phyloP scores from a whole-genome alignment of 92 coral and sea anemone species.

The Isaurus tuberculatus region DNA sequence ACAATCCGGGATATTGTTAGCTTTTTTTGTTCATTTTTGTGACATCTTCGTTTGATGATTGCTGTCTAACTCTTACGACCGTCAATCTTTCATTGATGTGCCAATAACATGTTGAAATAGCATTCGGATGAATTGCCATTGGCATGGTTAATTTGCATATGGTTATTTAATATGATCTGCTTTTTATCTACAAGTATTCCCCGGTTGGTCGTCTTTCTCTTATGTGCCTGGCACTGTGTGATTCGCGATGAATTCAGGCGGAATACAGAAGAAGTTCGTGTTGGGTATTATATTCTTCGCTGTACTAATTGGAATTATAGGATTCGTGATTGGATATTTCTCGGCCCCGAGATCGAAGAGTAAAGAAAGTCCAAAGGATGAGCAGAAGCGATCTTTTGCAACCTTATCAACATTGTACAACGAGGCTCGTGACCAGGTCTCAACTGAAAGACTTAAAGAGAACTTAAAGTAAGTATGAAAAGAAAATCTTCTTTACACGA shows the following conservation, averaged over 20 bases:
- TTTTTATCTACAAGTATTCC: background rate
- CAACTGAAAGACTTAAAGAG: conserved; percentile 21
- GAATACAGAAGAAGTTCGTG: conserved; percentile 32
- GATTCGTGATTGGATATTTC: conserved; percentile 43
- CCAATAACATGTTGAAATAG: conserved; percentile 39
- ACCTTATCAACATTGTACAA: background rate
- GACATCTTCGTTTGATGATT: conserved; percentile 5
- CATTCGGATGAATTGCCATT: conserved; percentile 17
- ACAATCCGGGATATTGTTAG: background rate
- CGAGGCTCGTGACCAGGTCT: conserved; percentile 19
- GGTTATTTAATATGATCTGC: conserved; percentile 5
- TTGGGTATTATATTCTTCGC: conserved; percentile 24
- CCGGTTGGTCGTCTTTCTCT: background rate
- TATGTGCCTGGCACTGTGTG: background rate
- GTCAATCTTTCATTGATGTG: conserved; percentile 12
- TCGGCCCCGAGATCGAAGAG: conserved; percentile 33
- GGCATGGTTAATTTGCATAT: conserved; percentile 28
- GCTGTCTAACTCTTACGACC: conserved; percentile 6
- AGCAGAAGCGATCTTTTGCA: conserved; percentile 2
- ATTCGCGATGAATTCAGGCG: conserved; percentile 17
- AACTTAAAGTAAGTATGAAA: conserved; percentile 29
- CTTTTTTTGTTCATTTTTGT: background rate
- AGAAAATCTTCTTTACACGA: background rate
- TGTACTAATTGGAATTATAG: conserved; percentile 33
- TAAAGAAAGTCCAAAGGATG: background rate